phyloP scores from a whole-genome alignment of 1,140 invertebrate species.

The Drosophila guanche region DNA sequence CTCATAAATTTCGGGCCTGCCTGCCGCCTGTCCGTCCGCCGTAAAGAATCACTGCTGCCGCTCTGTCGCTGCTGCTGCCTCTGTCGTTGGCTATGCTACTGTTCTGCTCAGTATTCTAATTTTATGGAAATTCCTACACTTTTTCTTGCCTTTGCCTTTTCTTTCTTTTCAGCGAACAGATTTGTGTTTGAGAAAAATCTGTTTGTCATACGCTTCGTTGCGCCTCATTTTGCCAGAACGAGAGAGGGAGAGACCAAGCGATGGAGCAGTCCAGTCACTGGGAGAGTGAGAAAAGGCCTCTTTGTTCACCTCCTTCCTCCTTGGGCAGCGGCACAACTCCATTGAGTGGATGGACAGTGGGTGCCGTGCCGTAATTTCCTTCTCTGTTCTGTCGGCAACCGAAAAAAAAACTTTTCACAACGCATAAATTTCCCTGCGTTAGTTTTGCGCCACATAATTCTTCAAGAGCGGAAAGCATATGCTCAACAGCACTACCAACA shows the following conservation, averaged over 20 bases:
- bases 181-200: slow-evolving; percentile 82
- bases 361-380: slow-evolving; percentile 48
- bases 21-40: slow-evolving; percentile 62
- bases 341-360: slow-evolving; percentile 70
- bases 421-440: slow-evolving; percentile 77
- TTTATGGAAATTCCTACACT: slow-evolving; percentile 82
- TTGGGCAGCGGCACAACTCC: slow-evolving; percentile 21
- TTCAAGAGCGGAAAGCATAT: slow-evolving; percentile 65
- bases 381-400: slow-evolving; percentile 20
- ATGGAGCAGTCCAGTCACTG: no score
- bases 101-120: slow-evolving; percentile 61
- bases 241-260: slow-evolving; percentile 17
- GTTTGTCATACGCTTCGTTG: slow-evolving; percentile 82
- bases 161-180: slow-evolving; percentile 75
- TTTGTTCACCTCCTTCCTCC: no score
- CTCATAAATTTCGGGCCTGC: slow-evolving; percentile 72
- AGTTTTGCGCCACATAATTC: slow-evolving; percentile 80
- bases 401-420: slow-evolving; percentile 70
- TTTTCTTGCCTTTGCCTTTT: slow-evolving; percentile 61
- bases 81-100: slow-evolving; percentile 18
- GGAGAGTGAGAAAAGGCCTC: no score
- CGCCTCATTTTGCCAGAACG: slow-evolving; percentile 73
- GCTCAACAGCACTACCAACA: slow-evolving; percentile 34
- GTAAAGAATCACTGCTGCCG: slow-evolving; percentile 75
- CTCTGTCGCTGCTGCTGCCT: slow-evolving; percentile 3